Evolutionary conservation across 2,113 vertebrate genomes (phyloP).

Genomic region (Tringa solitaria): DNA sequence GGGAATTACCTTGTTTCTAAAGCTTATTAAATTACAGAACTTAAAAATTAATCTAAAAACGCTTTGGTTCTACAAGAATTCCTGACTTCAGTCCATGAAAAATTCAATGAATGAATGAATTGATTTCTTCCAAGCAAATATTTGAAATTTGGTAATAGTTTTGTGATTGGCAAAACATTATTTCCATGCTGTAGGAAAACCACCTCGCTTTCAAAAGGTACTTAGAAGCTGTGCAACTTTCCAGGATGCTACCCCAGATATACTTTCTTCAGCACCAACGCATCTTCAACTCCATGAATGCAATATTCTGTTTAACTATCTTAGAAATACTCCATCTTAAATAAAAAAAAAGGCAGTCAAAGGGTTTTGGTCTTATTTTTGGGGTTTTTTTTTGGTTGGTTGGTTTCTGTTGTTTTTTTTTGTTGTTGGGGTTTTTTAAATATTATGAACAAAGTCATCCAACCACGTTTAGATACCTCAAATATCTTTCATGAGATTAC

Average conservation of each 20-base stretch:
- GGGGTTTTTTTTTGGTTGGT: neutral
- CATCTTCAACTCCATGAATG: accelerated
- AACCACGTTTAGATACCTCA: neutral
- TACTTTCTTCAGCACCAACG: neutral
- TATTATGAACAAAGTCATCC: neutral
- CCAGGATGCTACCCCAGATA: neutral
- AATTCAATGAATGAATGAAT: neutral
- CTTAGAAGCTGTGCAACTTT: neutral
- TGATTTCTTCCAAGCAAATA: neutral
- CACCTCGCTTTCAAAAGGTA: neutral
- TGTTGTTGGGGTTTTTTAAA: neutral
- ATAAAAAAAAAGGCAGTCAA: neutral
- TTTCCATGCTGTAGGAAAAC: neutral
- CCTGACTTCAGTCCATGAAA: neutral
- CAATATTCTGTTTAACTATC: neutral
- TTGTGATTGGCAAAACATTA: neutral
- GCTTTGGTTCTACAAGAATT: neutral
- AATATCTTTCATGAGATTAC: neutral
- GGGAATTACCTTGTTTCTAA: neutral
- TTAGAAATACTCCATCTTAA: neutral
- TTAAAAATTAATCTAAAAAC: neutral
- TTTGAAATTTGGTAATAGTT: neutral
- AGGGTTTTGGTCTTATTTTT: neutral
- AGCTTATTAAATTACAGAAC: neutral
- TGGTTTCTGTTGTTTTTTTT: neutral